Base-by-base conservation (phyloP, 2,797 vertebrate genomes). In the Micromesistius poutassou region DNA sequence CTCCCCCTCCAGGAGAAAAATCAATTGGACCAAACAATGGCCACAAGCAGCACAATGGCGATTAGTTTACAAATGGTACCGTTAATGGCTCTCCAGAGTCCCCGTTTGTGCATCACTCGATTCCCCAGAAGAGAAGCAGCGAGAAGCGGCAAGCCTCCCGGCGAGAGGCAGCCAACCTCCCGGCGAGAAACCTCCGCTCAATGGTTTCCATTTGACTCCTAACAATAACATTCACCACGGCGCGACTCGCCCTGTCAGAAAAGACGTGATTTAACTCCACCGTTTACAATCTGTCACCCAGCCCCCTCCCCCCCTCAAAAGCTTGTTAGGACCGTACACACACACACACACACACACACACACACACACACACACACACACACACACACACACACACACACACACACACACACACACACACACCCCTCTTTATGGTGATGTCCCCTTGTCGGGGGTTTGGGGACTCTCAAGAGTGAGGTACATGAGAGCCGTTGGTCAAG, bases 1-100 rank as follows among this genome's bases (percentile, higher is more conserved):
- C 75, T 62, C 75, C 12, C 72, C 33, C 30, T 16, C 2, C 71
- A 42, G 68, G 70, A 36, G 8, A 19, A 84, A 84, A 83, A 80
- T 85, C 77, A 74, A 70, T 81, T 0, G 16, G 84, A 81, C 78
- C 30, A 75, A 89, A 85, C 81, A 86, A 80, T 50, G 71, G 70
- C 74, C 70, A 30, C 0, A 4, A 66, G 50, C 25, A 77, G 76
- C 40, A 9, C 13, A 77, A 66, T 71, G 72, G 40, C 80, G 78
- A 76, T 82, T 76, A 80, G 30, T 75, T 50, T 75, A 66, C 74
- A 40, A 88, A 76, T 50, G 35, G 16, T 73, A 4, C 30, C 74
- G 68, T 87, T 86, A 82, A 80, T 76, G 68, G 80, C 75, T 73
- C 75, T 76, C 77, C 70, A 55, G 62, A 25, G 62, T 28, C 62